Conservation (phyloP, 2,113 vertebrate genomes). For the Archilochus colubris region DNA sequence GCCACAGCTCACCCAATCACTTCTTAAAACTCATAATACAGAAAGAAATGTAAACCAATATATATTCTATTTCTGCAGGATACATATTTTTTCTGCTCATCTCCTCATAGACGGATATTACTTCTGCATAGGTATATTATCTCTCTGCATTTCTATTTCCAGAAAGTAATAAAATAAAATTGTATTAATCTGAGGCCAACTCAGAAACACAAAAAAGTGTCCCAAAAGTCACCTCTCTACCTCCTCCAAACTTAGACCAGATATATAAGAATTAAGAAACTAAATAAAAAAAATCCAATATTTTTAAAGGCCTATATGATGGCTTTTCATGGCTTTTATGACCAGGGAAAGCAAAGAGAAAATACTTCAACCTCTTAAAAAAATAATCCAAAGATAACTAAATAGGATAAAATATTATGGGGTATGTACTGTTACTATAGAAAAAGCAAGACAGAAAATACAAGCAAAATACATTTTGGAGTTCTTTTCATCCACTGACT, state of each 20-base stretch:
- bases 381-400: background rate
- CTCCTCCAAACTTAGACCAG: background rate
- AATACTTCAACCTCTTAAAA: background rate
- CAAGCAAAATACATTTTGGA: background rate
- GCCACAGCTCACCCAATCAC: background rate
- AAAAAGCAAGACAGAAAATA: background rate
- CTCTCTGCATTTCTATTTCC: constrained; percentile 14
- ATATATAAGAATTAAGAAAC: background rate
- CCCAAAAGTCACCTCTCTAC: background rate
- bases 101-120: constrained; percentile 6
- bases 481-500: background rate
- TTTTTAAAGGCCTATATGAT: background rate
- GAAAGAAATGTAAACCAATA: constrained; percentile 36
- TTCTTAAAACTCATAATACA: constrained; percentile 24
- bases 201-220: background rate
- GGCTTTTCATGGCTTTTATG: background rate
- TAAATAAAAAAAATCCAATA: background rate
- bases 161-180: constrained; percentile 30
- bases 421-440: background rate
- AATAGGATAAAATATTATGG: background rate
- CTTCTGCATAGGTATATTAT: constrained; percentile 25
- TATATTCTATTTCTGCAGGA: constrained; percentile 32
- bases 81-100: background rate
- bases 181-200: background rate
- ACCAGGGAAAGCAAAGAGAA: background rate